A percentile compares a stretch with the other conserved stretches of the same genome.
These are phyloP conservation scores for Seriola aureovittata DNA, from an alignment of 2,113 vertebrate species.

Conservation along the genomic window DNA sequence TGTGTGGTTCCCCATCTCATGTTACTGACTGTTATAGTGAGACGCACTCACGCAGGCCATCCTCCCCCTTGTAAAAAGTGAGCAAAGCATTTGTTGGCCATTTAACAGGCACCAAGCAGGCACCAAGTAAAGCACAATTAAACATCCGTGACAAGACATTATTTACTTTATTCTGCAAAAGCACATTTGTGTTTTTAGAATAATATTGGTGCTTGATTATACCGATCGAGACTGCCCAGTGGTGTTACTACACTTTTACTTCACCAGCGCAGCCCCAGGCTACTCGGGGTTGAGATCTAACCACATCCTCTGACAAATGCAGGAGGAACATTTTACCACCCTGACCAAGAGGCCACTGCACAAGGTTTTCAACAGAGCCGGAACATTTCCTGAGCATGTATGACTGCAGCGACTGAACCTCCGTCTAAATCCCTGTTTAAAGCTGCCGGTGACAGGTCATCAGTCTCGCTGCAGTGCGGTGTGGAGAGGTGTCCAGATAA, in stretches of 20 bases:
- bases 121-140: constrained; percentile 58
- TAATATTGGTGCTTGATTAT: constrained; percentile 17
- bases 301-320: constrained; percentile 72
- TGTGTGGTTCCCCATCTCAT: constrained; percentile 81
- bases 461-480: constrained; percentile 26
- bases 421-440: constrained; percentile 14
- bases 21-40: constrained; percentile 80
- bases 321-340: constrained; percentile 70
- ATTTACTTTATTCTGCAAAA: constrained; percentile 38
- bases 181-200: constrained; percentile 36
- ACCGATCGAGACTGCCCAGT: constrained; percentile 28
- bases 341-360: constrained; percentile 62
- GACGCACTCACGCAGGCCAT: constrained; percentile 74
- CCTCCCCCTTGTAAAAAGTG: constrained; percentile 64
- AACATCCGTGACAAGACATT: constrained; percentile 42
- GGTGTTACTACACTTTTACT: constrained; percentile 54
- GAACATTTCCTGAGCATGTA: constrained; percentile 64
- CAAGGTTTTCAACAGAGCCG: constrained; percentile 45
- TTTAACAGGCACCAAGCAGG: constrained; percentile 58
- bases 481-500: constrained; percentile 58
- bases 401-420: constrained; percentile 27
- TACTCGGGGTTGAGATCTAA: constrained; percentile 47
- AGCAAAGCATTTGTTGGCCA: constrained; percentile 55
- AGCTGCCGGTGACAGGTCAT: constrained; percentile 38
- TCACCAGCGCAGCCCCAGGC: constrained; percentile 19